A percentile compares a stretch with the other conserved stretches of the same genome.
These are phyloP conservation scores for Papilio dardanus DNA, from an alignment of 1,140 invertebrate genomes.

Conservation along the genomic window DNA sequence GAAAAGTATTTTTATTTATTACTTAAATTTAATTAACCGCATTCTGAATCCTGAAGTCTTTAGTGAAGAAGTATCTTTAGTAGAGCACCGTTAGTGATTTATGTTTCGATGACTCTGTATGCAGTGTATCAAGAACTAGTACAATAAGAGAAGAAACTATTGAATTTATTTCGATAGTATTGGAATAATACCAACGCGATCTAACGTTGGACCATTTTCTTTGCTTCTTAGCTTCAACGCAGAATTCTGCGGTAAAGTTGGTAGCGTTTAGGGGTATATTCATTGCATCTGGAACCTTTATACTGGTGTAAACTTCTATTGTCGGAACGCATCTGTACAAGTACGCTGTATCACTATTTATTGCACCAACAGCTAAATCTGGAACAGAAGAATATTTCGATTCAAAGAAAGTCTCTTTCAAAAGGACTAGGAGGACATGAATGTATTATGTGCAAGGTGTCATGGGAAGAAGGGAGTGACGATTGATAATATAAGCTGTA, in stretches of 20 bases:
- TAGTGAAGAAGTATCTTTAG: too few species aligned
- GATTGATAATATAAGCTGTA: background rate
- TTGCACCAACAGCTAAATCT: conserved; percentile 86
- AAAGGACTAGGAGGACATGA: background rate
- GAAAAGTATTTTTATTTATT: conserved; percentile 35
- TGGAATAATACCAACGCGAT: conserved; percentile 48
- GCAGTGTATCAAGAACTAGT: too few species aligned
- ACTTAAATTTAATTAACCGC: background rate
- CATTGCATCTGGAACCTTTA: conserved; percentile 75
- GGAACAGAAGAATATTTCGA: conserved; percentile 45
- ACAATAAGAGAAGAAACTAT: too few species aligned
- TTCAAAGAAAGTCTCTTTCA: background rate
- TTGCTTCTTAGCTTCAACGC: conserved; percentile 54
- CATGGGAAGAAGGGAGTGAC: background rate
- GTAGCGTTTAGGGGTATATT: conserved; percentile 80
- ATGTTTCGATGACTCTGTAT: too few species aligned
- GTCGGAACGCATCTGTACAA: conserved; percentile 84
- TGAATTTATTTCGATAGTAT: too few species aligned
- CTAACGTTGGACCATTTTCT: conserved; percentile 48
- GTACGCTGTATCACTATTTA: conserved; percentile 82
- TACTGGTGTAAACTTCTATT: conserved; percentile 73
- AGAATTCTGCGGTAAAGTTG: conserved; percentile 79
- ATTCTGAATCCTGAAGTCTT: background rate
- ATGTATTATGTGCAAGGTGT: background rate
- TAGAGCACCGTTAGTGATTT: too few species aligned